phyloP scores from a whole-genome alignment of 2,888 invertebrate species.

The Luperina testacea region DNA sequence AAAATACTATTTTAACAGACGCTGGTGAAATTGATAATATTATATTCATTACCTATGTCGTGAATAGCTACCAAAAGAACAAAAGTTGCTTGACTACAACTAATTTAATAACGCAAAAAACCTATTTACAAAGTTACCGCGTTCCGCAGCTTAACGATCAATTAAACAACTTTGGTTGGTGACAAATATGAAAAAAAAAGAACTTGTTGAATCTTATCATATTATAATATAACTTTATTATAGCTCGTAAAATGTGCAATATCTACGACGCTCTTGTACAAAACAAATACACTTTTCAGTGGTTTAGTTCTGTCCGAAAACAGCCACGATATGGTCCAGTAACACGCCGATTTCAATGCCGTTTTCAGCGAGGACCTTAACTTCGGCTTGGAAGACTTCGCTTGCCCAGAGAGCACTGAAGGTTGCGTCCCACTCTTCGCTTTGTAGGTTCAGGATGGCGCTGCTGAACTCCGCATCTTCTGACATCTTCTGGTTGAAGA shows the following conservation, averaged over 20 bases:
- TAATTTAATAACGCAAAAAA: constrained; percentile 6
- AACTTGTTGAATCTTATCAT: not conserved
- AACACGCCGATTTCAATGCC: constrained; percentile 75
- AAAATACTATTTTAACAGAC: not conserved
- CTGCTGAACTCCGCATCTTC: constrained; percentile 78
- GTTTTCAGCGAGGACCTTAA: constrained; percentile 72
- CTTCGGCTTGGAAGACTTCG: constrained; percentile 77
- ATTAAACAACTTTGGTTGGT: constrained; percentile 19
- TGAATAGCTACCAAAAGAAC: not conserved
- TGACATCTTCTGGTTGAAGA: constrained; percentile 79
- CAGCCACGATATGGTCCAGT: constrained; percentile 73
- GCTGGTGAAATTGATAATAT: not conserved
- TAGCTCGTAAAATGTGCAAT: not conserved
- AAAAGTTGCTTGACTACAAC: not conserved
- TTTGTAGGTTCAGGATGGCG: constrained; percentile 78
- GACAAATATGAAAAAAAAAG: constrained; percentile 12
- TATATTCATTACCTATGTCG: not conserved
- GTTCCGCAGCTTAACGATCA: constrained; percentile 5
- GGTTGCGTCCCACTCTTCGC: constrained; percentile 77
- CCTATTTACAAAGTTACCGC: constrained; percentile 14
- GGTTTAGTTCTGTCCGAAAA: constrained; percentile 78
- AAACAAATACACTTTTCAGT: constrained; percentile 8
- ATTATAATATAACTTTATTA: constrained; percentile 13
- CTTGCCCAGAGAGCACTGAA: constrained; percentile 77
- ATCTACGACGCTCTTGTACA: not conserved